Evolutionary conservation across 2,888 invertebrate genomes (phyloP).

Genomic region (Tryphoninae sp.): DNA sequence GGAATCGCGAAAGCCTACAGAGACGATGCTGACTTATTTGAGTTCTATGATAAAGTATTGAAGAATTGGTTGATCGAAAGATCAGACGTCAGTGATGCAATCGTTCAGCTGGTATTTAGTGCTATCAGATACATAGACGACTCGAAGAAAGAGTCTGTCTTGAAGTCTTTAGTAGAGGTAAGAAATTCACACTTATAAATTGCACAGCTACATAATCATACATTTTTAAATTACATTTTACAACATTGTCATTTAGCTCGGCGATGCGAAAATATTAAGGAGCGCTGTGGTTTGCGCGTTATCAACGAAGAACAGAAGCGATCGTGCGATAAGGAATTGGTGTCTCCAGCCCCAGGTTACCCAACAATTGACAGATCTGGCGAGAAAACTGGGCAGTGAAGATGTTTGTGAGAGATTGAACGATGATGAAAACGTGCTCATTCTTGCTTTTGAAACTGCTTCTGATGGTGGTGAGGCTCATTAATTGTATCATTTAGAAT

Average conservation of each 20-base stretch:
- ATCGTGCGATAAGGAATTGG: constrained; percentile 81
- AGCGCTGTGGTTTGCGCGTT: constrained; percentile 76
- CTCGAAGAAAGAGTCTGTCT: constrained; percentile 82
- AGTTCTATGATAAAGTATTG: constrained; percentile 80
- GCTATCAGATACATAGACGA: constrained; percentile 83
- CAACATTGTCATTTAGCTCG: constrained; percentile 65
- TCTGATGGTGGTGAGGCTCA: constrained; percentile 79
- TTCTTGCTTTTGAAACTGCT: constrained; percentile 72
- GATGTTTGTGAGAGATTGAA: constrained; percentile 55
- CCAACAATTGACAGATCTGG: constrained; percentile 80
- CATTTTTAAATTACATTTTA: constrained; percentile 15
- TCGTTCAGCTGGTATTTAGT: constrained; percentile 86
- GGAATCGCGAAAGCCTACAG: constrained; percentile 79
- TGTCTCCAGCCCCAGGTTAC: constrained; percentile 80
- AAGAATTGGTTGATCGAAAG: constrained; percentile 83
- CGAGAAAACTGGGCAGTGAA: constrained; percentile 68
- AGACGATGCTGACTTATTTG: constrained; percentile 72
- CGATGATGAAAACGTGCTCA: constrained; percentile 70
- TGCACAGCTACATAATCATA: background rate
- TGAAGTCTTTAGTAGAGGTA: constrained; percentile 84
- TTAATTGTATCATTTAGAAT: background rate
- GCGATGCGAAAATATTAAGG: constrained; percentile 68
- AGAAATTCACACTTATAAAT: constrained; percentile 57
- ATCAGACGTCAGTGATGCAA: constrained; percentile 82
- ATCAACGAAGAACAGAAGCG: constrained; percentile 81